Evolutionary conservation across 2,888 invertebrate genomes (phyloP).

Genomic region (Apomyelois bistriatella): DNA sequence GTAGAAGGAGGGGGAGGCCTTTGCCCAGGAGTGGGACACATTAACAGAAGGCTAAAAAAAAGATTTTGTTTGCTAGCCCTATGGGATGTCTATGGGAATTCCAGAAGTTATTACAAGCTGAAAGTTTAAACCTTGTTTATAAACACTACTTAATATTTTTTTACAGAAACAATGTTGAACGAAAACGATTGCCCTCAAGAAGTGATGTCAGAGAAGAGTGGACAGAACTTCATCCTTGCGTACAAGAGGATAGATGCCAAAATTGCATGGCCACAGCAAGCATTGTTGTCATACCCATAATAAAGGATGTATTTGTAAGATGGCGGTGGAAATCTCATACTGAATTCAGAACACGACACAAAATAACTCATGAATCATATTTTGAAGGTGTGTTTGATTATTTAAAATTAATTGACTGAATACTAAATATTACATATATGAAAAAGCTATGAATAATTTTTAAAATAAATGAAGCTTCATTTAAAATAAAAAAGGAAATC

Average conservation of each 20-base stretch:
- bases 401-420: too few species aligned
- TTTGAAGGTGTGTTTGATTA: not conserved
- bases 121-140: too few species aligned
- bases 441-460: too few species aligned
- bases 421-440: too few species aligned
- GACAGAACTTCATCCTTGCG: constrained; percentile 93
- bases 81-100: too few species aligned
- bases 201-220: constrained; percentile 85
- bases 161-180: constrained; percentile 91
- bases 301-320: constrained; percentile 19
- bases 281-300: constrained; percentile 66
- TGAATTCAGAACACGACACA: not conserved
- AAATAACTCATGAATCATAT: not conserved
- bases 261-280: constrained; percentile 95
- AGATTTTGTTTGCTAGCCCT: too few species aligned
- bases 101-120: too few species aligned
- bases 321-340: constrained; percentile 35
- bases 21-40: too few species aligned
- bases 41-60: too few species aligned
- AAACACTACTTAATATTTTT: not conserved
- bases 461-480: too few species aligned
- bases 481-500: too few species aligned
- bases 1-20: too few species aligned
- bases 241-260: constrained; percentile 98
- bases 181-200: constrained; percentile 96